A percentile compares a stretch with the other conserved stretches of the same genome.
These are phyloP conservation scores for Sinonovacula constricta DNA, from an alignment of 1,140 invertebrate species.

Conservation along the genomic window DNA sequence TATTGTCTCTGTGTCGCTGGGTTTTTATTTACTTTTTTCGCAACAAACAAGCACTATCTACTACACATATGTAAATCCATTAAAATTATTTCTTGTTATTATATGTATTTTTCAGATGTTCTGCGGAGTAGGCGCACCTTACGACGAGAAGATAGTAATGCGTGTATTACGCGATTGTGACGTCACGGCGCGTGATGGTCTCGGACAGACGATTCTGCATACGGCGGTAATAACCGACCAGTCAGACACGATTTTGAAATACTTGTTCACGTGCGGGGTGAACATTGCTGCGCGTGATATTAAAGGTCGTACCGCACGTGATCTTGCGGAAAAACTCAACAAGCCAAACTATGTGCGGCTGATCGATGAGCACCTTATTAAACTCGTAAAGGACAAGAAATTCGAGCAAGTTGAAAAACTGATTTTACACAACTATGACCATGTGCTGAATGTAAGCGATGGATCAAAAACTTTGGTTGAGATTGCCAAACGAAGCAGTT, in stretches of 20 bases:
- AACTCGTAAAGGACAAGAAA: constrained; percentile 61
- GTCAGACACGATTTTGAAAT: constrained; percentile 49
- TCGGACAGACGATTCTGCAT: constrained; percentile 66
- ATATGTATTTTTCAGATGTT: constrained; percentile 56
- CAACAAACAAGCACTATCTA: no score
- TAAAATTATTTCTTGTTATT: background rate
- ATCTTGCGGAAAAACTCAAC: constrained; percentile 58
- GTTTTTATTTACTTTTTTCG: no score
- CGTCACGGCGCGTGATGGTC: constrained; percentile 54
- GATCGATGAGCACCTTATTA: constrained; percentile 61
- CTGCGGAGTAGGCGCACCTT: constrained; percentile 55
- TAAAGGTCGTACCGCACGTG: constrained; percentile 58
- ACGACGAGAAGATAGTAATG: constrained; percentile 61
- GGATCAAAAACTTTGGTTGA: constrained; percentile 52
- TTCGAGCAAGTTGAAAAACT: constrained; percentile 59
- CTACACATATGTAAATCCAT: no score
- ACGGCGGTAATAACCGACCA: constrained; percentile 55
- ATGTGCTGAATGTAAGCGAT: constrained; percentile 59
- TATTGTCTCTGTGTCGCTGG: no score
- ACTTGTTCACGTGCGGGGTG: constrained; percentile 55
- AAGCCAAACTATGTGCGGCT: constrained; percentile 51
- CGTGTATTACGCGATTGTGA: constrained; percentile 61
- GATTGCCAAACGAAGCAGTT: constrained; percentile 58
- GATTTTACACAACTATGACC: constrained; percentile 63
- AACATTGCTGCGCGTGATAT: constrained; percentile 62